Evolutionary conservation across 2,113 vertebrate genomes (phyloP), one percentile per base, ranked within the genome.

Genomic region (Rousettus leschenaultii): DNA sequence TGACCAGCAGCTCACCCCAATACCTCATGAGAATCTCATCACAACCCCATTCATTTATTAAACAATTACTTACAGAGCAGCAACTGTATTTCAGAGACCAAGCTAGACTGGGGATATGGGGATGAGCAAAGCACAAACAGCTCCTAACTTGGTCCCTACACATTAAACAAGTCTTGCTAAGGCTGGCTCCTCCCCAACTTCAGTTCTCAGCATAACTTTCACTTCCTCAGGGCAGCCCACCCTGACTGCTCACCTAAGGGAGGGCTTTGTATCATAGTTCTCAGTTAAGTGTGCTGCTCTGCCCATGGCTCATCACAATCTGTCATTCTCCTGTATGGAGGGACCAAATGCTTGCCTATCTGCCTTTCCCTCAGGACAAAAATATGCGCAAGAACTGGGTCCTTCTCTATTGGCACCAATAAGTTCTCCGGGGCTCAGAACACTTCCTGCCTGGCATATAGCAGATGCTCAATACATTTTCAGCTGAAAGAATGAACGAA

Each of bases 401-500:
- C 53, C 7, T 70, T 53, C 26, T 51, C 71, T 30, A 7, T 59
- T 26, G 30, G 10, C 53, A 33, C 28, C 74, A 59, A 1, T 33
- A 55, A 7, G 15, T 45, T 59, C 66, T 38, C 57, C n/a, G 51
- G 43, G 40, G 68, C 61, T 45, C 28, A 73, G 40, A 55, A n/a
- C 9, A 15, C 68, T 82, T 11, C 15, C 43, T 84, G 0, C 22
- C 51, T 48, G 51, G 57, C 22, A 28, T 21, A 43, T 6, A 33
- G 19, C 16, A 43, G 8, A 51, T 30, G 53, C 5, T 35, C 35
- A 24, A 1, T 38, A 45, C 1, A 4, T 55, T 75, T 91, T n/a
- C 45, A 21, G 45, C 83, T 86, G 15, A 80, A 45, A 70, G 26
- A 84, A 89, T 79, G 74, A 79, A 33, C 11, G 45, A 86, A 40